Base-by-base conservation (phyloP, 2,113 vertebrate species). In the Dryoscopus gambensis region DNA sequence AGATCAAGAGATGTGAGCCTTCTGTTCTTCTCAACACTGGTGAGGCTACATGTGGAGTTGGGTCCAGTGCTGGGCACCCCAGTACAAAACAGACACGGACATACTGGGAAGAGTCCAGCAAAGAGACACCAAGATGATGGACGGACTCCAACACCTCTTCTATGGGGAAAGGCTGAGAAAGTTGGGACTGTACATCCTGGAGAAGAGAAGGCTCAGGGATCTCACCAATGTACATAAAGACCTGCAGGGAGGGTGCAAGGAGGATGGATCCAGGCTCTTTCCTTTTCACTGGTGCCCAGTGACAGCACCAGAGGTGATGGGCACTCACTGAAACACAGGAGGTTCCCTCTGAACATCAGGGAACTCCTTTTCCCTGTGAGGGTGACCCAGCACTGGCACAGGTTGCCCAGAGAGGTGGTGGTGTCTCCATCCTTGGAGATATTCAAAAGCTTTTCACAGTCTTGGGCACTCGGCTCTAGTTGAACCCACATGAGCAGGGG, bases 391-490 rank as follows among this genome's bases (percentile, higher is more conserved):
- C 15, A 64, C 24, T 40, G 23, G 17, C 15, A 64, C 24, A 35
- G 23, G 21, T 27, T 62, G 23, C 28, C 11, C n/a, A 67, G 6
- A 7, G 25, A n/a, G 13, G 7, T 24, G 11, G 12, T 27, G 3
- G 13, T 49, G 10, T 31, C 30, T 71, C 33, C 53, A 24, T 11
- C 16, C 13, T n/a, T 53, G n/a, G 25, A 70, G 13, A 53, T 46
- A 74, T 0, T 20, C 14, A 70, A 69, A 70, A 84, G 23, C 13
- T 46, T 67, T 60, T 60, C 40, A 53, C 7, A 25, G 28, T 39
- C 13, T 23, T 46, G 25, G 11, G 24, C 28, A n/a, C 8, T 22
- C 0, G 0, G 7, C 33, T 85, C 3, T 33, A 57, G 15, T 4
- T 31, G 52, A 39, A 12, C 4, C 5, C 9, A 14, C 28, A 5